A percentile compares a stretch with the other conserved stretches of the same genome.
These are phyloP conservation scores for Tympanuchus pallidicinctus DNA, from an alignment of 2,113 vertebrate genomes.

Conservation along the genomic window DNA sequence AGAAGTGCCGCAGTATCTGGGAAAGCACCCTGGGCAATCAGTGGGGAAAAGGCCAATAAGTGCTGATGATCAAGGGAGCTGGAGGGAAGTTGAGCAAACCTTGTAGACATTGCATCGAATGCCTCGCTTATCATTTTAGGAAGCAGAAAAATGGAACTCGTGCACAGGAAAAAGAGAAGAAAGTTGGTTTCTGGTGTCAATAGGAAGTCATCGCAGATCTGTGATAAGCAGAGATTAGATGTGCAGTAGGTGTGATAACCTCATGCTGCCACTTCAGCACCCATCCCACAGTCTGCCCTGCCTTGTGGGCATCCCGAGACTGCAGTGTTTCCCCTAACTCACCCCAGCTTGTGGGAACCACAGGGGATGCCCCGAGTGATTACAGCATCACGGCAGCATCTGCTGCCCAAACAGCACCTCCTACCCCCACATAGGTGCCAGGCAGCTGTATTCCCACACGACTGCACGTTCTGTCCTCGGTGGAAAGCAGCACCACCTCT, in stretches of 20 bases:
- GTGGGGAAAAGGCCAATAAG: not conserved
- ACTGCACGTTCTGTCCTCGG: not conserved
- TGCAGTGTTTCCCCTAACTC: not conserved
- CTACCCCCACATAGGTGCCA: fast-evolving
- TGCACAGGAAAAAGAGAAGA: slow-evolving; percentile 31
- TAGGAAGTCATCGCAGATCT: slow-evolving; percentile 69
- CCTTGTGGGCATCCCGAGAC: fast-evolving
- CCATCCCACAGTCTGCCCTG: not conserved
- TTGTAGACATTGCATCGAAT: not conserved
- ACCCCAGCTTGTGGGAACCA: not conserved
- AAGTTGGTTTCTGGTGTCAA: slow-evolving; percentile 47
- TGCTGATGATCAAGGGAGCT: not conserved
- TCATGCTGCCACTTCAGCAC: fast-evolving
- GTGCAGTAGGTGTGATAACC: not conserved
- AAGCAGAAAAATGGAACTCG: slow-evolving; percentile 55
- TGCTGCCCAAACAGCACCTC: fast-evolving
- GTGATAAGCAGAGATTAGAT: slow-evolving; percentile 68
- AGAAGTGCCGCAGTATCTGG: fast-evolving
- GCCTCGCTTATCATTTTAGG: not conserved
- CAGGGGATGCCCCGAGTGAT: fast-evolving
- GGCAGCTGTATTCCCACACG: too few relatives aligned
- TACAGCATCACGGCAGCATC: not conserved
- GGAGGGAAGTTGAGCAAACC: not conserved
- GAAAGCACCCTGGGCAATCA: not conserved
- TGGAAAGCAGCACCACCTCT: not conserved